Evolutionary conservation across 2,113 vertebrate species (phyloP), one percentile per base, ranked within the genome.

Genomic region (Paralichthys olivaceus): DNA sequence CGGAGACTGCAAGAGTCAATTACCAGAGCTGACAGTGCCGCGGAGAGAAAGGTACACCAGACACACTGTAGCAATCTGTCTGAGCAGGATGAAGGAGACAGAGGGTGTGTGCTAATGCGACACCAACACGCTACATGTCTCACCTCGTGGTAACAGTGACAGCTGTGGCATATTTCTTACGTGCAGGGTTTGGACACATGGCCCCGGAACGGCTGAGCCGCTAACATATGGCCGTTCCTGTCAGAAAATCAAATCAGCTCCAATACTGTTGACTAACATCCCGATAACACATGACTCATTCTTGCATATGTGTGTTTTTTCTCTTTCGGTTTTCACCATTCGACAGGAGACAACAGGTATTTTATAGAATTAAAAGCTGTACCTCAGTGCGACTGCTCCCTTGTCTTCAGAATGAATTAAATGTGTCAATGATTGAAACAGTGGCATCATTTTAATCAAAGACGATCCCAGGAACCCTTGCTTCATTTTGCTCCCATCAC

Each of bases 1-100:
- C 75, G 7, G 79, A 87, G 75, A 89, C 89, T 72, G 69, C 76
- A 84, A 80, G 89, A 90, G 88, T 92, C 87, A 93, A 91, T 93
- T 91, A 91, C 87, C 71, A 68, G 73, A 85, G 77, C 87, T 90
- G 89, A 89, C 87, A 90, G 79, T 65, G 72, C 66, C 54, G 49
- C 19, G 34, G 81, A 88, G 79, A 81, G 85, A 84, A 84, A 86
- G 82, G 78, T 84, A 86, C 87, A 85, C 76, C 81, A 79, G 60
- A 81, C 81, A 69, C 77, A 68, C 79, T 72, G 76, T 67, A 69
- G 84, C 64, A 64, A 81, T 74, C 63, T 72, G 68, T 90, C 79
- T 71, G 72, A 81, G 69, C 53, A 49, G 73, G 79, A 85, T 77
- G 81, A 85, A 79, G 75, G 83, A 86, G 77, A 86, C 76, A 66